Evolutionary conservation across 2,888 invertebrate species (phyloP).

Genomic region (Phrixothrix hirtus): DNA sequence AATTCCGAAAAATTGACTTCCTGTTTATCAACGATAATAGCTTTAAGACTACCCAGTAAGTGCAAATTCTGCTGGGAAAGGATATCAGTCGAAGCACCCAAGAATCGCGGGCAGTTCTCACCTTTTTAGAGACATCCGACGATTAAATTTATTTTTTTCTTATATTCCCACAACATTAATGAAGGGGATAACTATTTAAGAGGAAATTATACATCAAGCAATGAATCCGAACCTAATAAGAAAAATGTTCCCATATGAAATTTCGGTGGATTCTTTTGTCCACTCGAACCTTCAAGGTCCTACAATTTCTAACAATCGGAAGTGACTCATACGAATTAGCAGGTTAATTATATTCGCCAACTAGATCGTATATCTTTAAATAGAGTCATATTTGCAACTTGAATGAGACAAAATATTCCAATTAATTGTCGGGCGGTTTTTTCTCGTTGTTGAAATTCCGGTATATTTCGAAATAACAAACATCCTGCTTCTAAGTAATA

Average conservation of each 20-base stretch:
- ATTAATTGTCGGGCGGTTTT: background rate
- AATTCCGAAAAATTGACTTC: slow-evolving; percentile 20
- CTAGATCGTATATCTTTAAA: slow-evolving; percentile 1
- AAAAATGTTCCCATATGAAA: slow-evolving; percentile 19
- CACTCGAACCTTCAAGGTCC: slow-evolving; percentile 19
- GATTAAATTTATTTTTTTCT: slow-evolving; percentile 16
- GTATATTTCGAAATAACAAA: slow-evolving; percentile 3
- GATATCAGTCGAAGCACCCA: slow-evolving; percentile 16
- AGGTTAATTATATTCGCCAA: slow-evolving; percentile 13
- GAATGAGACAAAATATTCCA: too few species aligned
- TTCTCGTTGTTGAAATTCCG: slow-evolving; percentile 5
- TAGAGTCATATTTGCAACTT: background rate
- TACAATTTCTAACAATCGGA: slow-evolving; percentile 22
- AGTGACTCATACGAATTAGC: slow-evolving; percentile 20
- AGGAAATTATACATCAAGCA: slow-evolving; percentile 18
- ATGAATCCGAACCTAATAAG: slow-evolving; percentile 15
- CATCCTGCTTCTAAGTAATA: slow-evolving; percentile 17
- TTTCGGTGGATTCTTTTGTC: slow-evolving; percentile 11
- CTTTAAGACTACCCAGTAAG: background rate
- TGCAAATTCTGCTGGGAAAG: slow-evolving; percentile 17
- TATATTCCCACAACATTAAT: slow-evolving; percentile 14
- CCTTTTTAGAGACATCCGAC: slow-evolving; percentile 20
- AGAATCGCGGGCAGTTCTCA: slow-evolving; percentile 9
- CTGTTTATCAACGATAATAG: slow-evolving; percentile 13
- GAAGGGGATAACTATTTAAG: background rate